These are phyloP conservation scores for Kuschelorhynchus macadamiae DNA, from an alignment of 2,888 invertebrate genomes.

Conservation along the genomic window DNA sequence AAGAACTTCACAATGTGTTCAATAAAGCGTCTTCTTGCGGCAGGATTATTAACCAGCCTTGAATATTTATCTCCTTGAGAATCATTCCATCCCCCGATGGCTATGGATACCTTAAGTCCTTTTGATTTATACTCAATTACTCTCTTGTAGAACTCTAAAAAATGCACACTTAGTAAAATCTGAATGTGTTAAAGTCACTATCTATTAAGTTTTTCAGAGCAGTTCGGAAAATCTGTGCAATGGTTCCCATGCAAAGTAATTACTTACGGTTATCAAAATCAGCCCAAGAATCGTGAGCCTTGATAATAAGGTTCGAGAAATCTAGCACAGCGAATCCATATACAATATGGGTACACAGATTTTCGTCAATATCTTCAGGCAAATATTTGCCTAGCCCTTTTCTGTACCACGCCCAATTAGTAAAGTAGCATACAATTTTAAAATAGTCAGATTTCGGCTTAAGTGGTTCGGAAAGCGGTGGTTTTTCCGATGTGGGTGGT, in stretches of 20 bases:
- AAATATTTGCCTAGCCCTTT: constrained; percentile 85
- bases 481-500: constrained; percentile 64
- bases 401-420: constrained; percentile 95
- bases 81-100: constrained; percentile 97
- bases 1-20: constrained; percentile 82
- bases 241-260: no score
- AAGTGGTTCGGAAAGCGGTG: constrained; percentile 67
- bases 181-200: no score
- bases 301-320: constrained; percentile 82
- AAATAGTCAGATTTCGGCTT: constrained; percentile 76
- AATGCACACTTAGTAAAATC: constrained; percentile 22
- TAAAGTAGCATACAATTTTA: constrained; percentile 92
- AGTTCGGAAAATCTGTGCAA: no score
- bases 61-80: constrained; percentile 93
- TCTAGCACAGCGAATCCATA: constrained; percentile 96
- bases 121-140: constrained; percentile 84
- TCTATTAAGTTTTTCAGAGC: no score
- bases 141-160: constrained; percentile 85
- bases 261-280: constrained; percentile 87
- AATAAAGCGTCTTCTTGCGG: constrained; percentile 81
- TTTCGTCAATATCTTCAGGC: constrained; percentile 89
- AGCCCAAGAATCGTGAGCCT: constrained; percentile 92
- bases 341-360: constrained; percentile 92
- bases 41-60: constrained; percentile 82
- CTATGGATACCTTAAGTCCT: constrained; percentile 88